Conservation (phyloP, 2,888 invertebrate genomes). For the Pollenia griseotomentosa region DNA sequence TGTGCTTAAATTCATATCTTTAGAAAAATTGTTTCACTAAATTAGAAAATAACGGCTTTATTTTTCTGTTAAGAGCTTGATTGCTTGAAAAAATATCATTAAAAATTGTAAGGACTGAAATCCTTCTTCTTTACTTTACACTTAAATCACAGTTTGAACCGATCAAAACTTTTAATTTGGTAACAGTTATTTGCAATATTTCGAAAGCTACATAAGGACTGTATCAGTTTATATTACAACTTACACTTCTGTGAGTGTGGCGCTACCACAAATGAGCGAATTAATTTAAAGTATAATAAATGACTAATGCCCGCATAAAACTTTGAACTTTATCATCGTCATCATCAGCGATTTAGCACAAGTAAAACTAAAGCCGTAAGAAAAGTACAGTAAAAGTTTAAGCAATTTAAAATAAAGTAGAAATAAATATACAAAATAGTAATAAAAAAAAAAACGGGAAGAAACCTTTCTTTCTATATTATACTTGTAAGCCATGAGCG, state of each 20-base stretch:
- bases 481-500: conserved; percentile 17
- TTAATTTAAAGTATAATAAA: conserved; percentile 76
- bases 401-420: conserved; percentile 41
- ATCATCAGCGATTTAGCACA: conserved; percentile 72
- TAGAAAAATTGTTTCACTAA: too few species aligned
- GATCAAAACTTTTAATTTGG: background rate
- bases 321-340: conserved; percentile 74
- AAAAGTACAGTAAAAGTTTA: conserved; percentile 53
- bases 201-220: background rate
- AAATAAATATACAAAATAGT: conserved; percentile 33
- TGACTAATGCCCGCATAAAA: conserved; percentile 74
- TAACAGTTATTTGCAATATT: conserved; percentile 21
- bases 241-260: conserved; percentile 2
- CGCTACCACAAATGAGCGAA: conserved; percentile 74
- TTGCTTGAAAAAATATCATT: too few species aligned
- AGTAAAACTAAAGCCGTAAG: conserved; percentile 46
- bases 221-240: background rate
- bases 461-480: conserved; percentile 20
- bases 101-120: too few species aligned
- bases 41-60: too few species aligned
- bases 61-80: too few species aligned
- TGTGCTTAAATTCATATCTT: too few species aligned
- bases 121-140: too few species aligned
- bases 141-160: too few species aligned
- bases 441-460: background rate